A percentile compares a stretch with the other conserved stretches of the same genome.
Conservation (phyloP, 2,888 invertebrate genomes). For the Teleiodes luculella region DNA sequence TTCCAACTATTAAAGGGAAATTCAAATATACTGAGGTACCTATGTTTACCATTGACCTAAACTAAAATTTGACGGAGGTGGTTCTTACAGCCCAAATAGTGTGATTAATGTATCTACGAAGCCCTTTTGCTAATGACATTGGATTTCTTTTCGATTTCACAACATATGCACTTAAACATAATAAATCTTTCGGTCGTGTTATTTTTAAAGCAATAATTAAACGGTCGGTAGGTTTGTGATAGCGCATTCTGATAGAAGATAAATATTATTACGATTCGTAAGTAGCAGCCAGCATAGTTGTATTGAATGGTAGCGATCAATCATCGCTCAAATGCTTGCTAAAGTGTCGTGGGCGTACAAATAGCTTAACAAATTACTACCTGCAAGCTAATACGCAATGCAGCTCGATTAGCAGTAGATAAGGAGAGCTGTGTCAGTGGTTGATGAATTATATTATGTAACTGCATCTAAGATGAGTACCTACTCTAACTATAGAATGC, state of each 20-base stretch:
- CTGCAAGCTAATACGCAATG: not conserved
- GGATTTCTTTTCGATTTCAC: slow-evolving; percentile 50
- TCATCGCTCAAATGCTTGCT: not conserved
- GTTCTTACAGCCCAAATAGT: slow-evolving; percentile 27
- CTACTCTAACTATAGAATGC: not conserved
- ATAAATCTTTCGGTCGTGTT: slow-evolving; percentile 50
- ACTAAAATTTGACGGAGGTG: not conserved
- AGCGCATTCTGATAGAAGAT: slow-evolving; percentile 5
- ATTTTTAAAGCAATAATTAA: slow-evolving; percentile 38
- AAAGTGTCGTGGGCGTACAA: slow-evolving; percentile 6
- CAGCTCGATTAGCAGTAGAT: slow-evolving; percentile 1
- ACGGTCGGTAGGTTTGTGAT: slow-evolving; percentile 22
- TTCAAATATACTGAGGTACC: not conserved
- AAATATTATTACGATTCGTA: slow-evolving; percentile 9
- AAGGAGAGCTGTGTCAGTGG: not conserved
- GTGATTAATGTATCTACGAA: slow-evolving; percentile 53
- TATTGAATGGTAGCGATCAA: slow-evolving; percentile 6
- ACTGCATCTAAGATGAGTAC: not conserved
- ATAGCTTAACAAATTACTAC: not conserved
- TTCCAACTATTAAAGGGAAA: too few species aligned
- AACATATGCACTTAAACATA: slow-evolving; percentile 30
- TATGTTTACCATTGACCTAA: slow-evolving; percentile 8
- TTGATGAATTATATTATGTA: not conserved
- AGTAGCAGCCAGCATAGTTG: not conserved
- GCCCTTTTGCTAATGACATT: slow-evolving; percentile 59